Evolutionary conservation across 2,888 invertebrate genomes (phyloP).

Genomic region (Ceriagrion tenellum): DNA sequence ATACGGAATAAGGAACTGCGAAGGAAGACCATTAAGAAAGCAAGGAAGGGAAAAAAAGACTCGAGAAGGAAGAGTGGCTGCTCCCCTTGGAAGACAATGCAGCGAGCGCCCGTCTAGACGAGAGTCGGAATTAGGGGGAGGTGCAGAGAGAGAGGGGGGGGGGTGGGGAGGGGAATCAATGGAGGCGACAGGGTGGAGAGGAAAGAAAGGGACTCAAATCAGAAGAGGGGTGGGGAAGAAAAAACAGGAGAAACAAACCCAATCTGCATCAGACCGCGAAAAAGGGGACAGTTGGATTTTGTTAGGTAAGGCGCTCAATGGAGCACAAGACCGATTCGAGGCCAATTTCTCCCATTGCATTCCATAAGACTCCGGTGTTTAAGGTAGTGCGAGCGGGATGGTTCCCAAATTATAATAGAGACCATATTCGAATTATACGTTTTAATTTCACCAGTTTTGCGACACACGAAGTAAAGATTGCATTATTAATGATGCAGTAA

Average conservation of each 20-base stretch:
- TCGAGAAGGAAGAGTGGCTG: neutral
- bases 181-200: neutral
- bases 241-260: neutral
- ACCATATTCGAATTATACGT: too few relatives aligned
- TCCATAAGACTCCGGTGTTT: too few relatives aligned
- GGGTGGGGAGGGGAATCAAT: neutral
- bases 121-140: neutral
- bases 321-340: too few relatives aligned
- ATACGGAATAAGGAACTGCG: neutral
- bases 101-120: neutral
- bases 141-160: too few relatives aligned
- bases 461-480: too few relatives aligned
- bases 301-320: neutral
- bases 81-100: neutral
- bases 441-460: too few relatives aligned
- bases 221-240: neutral
- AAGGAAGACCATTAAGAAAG: neutral
- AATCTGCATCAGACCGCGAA: neutral
- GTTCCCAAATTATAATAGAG: too few relatives aligned
- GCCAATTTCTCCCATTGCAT: too few relatives aligned
- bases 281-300: neutral
- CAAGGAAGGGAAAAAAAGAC: neutral
- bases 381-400: too few relatives aligned
- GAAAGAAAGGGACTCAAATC: neutral
- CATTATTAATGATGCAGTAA: too few relatives aligned